Conservation (phyloP, 2,888 invertebrate species). For the Mayetiola destructor region DNA sequence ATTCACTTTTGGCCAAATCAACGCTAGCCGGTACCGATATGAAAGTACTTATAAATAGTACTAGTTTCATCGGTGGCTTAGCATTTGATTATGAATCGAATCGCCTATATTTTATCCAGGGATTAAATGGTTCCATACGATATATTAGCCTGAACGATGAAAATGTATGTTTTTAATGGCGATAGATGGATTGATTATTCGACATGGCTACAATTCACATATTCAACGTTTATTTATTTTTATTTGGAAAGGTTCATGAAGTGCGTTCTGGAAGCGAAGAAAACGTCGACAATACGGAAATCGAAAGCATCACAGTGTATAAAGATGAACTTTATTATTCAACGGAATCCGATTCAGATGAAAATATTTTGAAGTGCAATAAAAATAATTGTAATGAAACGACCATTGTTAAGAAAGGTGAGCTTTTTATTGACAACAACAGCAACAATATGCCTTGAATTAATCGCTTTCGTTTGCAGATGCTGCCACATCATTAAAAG, state of each 20-base stretch:
- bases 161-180: background rate
- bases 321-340: constrained; percentile 51
- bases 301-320: constrained; percentile 47
- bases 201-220: too few relatives aligned
- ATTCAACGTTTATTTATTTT: too few relatives aligned
- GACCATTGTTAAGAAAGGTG: constrained; percentile 19
- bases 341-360: constrained; percentile 44
- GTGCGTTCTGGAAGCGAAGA: constrained; percentile 28
- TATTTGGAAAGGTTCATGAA: constrained; percentile 20
- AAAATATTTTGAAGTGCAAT: constrained; percentile 48
- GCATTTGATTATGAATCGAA: constrained; percentile 43
- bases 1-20: constrained; percentile 43
- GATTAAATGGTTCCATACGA: constrained; percentile 41
- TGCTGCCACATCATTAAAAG: constrained; percentile 48
- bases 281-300: constrained; percentile 24
- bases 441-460: background rate
- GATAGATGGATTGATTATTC: too few relatives aligned
- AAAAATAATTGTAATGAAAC: constrained; percentile 40
- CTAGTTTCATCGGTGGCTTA: constrained; percentile 39
- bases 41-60: constrained; percentile 24
- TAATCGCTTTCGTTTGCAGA: constrained; percentile 27
- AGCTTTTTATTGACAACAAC: too few relatives aligned
- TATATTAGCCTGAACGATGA: constrained; percentile 37
- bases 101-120: constrained; percentile 59
- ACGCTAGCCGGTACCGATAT: constrained; percentile 50